Evolutionary conservation across 2,113 vertebrate species (phyloP), one percentile per base, ranked within the genome.

Genomic region (Ornithorhynchus anatinus): DNA sequence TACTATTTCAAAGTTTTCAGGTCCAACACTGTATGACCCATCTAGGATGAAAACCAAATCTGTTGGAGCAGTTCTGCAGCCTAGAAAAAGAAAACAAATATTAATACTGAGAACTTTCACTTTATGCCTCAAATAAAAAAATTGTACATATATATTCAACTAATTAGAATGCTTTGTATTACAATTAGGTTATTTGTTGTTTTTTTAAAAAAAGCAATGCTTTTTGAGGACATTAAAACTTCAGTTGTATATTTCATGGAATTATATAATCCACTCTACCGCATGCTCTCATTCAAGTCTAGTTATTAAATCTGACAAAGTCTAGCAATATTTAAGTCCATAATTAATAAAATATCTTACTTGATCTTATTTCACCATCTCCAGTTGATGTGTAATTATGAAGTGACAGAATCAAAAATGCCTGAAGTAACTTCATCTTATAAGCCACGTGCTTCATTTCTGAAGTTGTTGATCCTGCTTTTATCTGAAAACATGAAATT

Each of bases 21-120:
- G 97, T 44, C 94, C 95, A 77, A 99, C 97, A 72, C 97, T 99
- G 82, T 97, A 99, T 19, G 97, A 99, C 43, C 97, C 97, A 1
- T 99, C 97, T 79, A 99, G 89, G 80, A 99, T 98, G 86, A 98
- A 99, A 75, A 98, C 97, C 85, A 99, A 91, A 85, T 99, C 97
- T 10, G 95, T 95, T 0, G 95, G 95, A 50, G 97, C 97, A 17
- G 97, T 99, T 87, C 97, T 95, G 84, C 97, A 99, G 91, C 97
- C 97, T 94, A 70, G 82, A 69, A 52, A 39, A 56, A 74, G 64
- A 68, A 53, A 51, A 25, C 14, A 57, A 32, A 79, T 32, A 36
- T 51, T 23, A 25, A n/a, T n/a, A n/a, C n/a, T n/a, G n/a, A n/a
- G n/a, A n/a, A n/a, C n/a, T n/a, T n/a, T n/a, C n/a, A n/a, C n/a